A percentile compares a stretch with the other conserved stretches of the same genome.
Evolutionary conservation across 2,888 invertebrate genomes (phyloP).

Genomic region (Heliconius sara): DNA sequence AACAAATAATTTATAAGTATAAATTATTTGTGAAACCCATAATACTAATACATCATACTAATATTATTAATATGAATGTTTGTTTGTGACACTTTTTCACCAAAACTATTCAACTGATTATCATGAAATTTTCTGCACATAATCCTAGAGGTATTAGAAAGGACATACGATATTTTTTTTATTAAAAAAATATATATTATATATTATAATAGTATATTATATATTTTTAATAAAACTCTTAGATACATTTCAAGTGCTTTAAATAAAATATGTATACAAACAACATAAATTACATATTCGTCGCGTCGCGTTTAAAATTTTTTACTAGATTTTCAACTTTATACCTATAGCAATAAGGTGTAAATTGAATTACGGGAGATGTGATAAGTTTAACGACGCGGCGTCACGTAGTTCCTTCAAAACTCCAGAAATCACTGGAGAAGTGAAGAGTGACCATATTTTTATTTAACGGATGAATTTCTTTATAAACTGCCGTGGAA

Average conservation of each 20-base stretch:
- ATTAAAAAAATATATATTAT: too few relatives aligned
- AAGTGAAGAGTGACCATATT: conserved; percentile 50
- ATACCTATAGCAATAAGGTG: not conserved
- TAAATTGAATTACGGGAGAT: not conserved
- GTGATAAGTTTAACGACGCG: conserved; percentile 43
- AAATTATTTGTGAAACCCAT: too few relatives aligned
- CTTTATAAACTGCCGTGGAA: too few relatives aligned
- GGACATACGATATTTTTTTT: too few relatives aligned
- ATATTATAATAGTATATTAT: too few relatives aligned
- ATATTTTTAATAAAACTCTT: not conserved
- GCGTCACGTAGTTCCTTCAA: conserved; percentile 50
- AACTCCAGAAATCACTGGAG: conserved; percentile 49
- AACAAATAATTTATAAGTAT: too few relatives aligned
- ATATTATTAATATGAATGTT: too few relatives aligned
- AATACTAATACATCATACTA: too few relatives aligned
- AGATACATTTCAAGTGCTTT: conserved; percentile 5
- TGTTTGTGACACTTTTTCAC: too few relatives aligned
- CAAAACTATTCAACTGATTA: too few relatives aligned
- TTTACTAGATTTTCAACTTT: not conserved
- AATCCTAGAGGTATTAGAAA: too few relatives aligned
- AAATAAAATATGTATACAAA: conserved; percentile 16
- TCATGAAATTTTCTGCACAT: too few relatives aligned
- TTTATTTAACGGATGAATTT: not conserved
- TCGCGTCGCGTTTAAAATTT: conserved; percentile 41
- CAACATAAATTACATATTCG: conserved; percentile 14